phyloP scores from a whole-genome alignment of 2,888 invertebrate genomes.

The Aphelenchoides bicaudatus region DNA sequence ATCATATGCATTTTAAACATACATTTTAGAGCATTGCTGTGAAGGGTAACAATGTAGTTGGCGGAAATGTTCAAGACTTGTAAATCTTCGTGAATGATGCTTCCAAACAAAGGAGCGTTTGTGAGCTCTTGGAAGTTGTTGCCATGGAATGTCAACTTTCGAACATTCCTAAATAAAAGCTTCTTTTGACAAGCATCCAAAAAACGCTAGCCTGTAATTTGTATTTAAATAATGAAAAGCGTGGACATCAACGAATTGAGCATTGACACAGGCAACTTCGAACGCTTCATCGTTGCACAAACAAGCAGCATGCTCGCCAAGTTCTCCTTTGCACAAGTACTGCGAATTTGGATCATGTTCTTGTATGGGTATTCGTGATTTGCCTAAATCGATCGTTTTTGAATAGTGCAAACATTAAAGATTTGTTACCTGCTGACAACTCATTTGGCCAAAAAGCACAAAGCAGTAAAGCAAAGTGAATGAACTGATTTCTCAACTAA shows the following conservation, averaged over 20 bases:
- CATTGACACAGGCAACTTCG: constrained; percentile 56
- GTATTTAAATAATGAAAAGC: constrained; percentile 51
- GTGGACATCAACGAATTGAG: constrained; percentile 58
- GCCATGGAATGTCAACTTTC: constrained; percentile 57
- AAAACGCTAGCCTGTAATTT: constrained; percentile 48
- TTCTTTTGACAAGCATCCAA: constrained; percentile 2
- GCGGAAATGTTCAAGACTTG: constrained; percentile 56
- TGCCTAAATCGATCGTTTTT: too few relatives aligned
- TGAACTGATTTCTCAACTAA: too few relatives aligned
- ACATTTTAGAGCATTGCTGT: constrained; percentile 48
- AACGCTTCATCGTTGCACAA: constrained; percentile 41
- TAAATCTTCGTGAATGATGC: constrained; percentile 39
- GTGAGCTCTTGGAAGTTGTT: constrained; percentile 60
- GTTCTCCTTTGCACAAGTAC: constrained; percentile 45
- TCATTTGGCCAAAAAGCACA: too few relatives aligned
- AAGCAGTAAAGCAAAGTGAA: too few relatives aligned
- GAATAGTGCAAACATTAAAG: too few relatives aligned
- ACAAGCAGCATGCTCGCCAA: constrained; percentile 56
- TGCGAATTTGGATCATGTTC: constrained; percentile 39
- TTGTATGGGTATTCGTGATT: too few relatives aligned
- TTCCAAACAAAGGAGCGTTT: constrained; percentile 50
- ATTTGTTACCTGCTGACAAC: too few relatives aligned
- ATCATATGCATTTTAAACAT: too few relatives aligned
- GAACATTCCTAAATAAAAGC: constrained; percentile 26
- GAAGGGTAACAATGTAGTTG: constrained; percentile 59